phyloP scores from a whole-genome alignment of 2,888 invertebrate species.

The Drosophila maculinotata region DNA sequence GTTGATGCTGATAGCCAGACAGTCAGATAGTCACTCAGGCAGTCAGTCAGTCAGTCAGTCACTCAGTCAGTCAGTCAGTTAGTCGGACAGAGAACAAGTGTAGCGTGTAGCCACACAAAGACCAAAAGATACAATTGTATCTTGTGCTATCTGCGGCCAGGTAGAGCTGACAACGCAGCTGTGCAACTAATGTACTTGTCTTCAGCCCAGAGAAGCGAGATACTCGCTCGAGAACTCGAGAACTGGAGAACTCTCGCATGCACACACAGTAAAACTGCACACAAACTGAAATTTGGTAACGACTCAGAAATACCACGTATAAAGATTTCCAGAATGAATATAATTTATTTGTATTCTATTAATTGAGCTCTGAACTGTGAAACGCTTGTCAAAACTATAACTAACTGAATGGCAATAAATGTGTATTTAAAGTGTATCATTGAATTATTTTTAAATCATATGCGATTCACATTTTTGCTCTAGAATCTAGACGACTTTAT shows the following conservation, averaged over 20 bases:
- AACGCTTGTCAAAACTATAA: no score
- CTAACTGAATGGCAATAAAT: no score
- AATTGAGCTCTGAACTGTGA: no score
- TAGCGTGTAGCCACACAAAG: slow-evolving; percentile 57
- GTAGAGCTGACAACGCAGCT: slow-evolving; percentile 57
- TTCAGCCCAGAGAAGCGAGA: slow-evolving; percentile 12
- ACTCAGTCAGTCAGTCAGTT: no score
- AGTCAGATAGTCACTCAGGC: background rate
- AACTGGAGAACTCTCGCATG: slow-evolving; percentile 14
- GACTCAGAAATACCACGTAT: slow-evolving; percentile 23
- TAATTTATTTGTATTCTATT: no score
- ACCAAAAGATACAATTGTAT: slow-evolving; percentile 63
- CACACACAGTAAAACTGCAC: background rate
- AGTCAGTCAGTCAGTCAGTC: slow-evolving; percentile 19
- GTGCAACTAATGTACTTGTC: slow-evolving; percentile 73
- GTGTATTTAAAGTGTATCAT: no score
- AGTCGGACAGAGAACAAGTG: slow-evolving; percentile 50
- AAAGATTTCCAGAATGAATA: no score
- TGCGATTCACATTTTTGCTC: no score
- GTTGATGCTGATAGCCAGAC: slow-evolving; percentile 26
- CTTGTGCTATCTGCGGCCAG: slow-evolving; percentile 57
- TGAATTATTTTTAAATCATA: no score
- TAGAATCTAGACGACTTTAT: no score
- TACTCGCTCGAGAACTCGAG: slow-evolving; percentile 6
- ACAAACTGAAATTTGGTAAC: no score